Evolutionary conservation across 2,888 invertebrate genomes (phyloP).

Genomic region (Callyntrura sp.): DNA sequence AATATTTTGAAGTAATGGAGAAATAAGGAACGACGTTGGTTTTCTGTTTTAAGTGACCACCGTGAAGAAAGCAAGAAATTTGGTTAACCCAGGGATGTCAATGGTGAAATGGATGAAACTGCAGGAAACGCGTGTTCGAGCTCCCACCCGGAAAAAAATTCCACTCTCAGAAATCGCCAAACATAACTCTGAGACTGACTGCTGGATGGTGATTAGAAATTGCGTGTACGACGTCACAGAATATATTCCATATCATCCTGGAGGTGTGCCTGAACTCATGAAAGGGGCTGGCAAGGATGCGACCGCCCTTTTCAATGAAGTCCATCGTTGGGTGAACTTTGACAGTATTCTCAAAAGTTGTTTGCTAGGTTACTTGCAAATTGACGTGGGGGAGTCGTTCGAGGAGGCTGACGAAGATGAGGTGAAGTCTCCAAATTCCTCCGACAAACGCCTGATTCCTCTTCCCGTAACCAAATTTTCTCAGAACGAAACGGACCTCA

Average conservation of each 20-base stretch:
- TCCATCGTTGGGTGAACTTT: constrained; percentile 83
- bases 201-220: constrained; percentile 81
- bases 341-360: constrained; percentile 81
- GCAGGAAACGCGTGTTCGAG: constrained; percentile 51
- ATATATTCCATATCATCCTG: constrained; percentile 82
- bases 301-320: constrained; percentile 76
- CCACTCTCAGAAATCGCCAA: constrained; percentile 76
- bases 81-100: constrained; percentile 79
- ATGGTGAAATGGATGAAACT: constrained; percentile 81
- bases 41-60: constrained; percentile 55
- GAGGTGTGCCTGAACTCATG: constrained; percentile 82
- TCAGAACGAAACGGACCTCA: constrained; percentile 71
- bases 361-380: constrained; percentile 79
- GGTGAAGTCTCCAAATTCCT: not conserved
- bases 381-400: constrained; percentile 43
- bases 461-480: constrained; percentile 74
- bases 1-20: not conserved
- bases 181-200: constrained; percentile 77
- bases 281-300: constrained; percentile 82
- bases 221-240: constrained; percentile 82
- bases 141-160: constrained; percentile 70
- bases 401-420: constrained; percentile 42
- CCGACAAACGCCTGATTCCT: not conserved
- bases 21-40: not conserved
- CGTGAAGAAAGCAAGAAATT: constrained; percentile 68